Evolutionary conservation across 2,888 invertebrate genomes (phyloP), one percentile per base, ranked within the genome.

Genomic region (Caenorhabditis zanzibari): DNA sequence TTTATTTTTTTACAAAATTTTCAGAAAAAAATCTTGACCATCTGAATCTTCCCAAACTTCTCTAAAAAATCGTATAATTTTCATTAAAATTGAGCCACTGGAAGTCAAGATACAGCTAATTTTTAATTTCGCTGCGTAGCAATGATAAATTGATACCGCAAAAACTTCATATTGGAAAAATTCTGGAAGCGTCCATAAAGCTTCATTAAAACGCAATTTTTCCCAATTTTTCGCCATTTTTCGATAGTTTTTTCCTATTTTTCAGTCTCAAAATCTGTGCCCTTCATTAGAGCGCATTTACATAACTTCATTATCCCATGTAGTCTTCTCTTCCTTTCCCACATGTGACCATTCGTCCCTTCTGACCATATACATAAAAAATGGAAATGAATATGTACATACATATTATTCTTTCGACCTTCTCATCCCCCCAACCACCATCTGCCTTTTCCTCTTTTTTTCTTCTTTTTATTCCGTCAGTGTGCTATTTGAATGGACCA

Each of bases 391-490:
- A 19, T 38, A 59, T 59, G 35, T 19, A 35, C 28, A 22, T 54
- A 26, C 4, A 19, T 16, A 10, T 10, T 24, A 38, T 38, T 38
- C 38, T 12, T 38, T 58, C 58, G 58, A 58, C 58, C 58, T 32
- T 56, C 32, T 9, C 12, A 2, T 28, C 58, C 6, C 2, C 10
- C 38, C 38, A 32, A 14, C 19, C 35, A 38, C 59, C 59, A 38
- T 59, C 38, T 59, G 38, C 59, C 59, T n/a, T 14, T 56, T n/a
- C 28, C 26, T 2, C 16, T 58, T 58, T 10, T 22, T 28, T 16
- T 32, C 35, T 16, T 63, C 61, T 63, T 44, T 63, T 63, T 63
- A 63, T 63, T 63, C 61, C 61, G 61, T 63, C 59, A 59, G 38
- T 38, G 24, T 38, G 59, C 22, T 12, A 26, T 54, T 54, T 14